These are phyloP conservation scores for Ciconia boyciana DNA, from an alignment of 2,113 vertebrate genomes.

Conservation along the genomic window DNA sequence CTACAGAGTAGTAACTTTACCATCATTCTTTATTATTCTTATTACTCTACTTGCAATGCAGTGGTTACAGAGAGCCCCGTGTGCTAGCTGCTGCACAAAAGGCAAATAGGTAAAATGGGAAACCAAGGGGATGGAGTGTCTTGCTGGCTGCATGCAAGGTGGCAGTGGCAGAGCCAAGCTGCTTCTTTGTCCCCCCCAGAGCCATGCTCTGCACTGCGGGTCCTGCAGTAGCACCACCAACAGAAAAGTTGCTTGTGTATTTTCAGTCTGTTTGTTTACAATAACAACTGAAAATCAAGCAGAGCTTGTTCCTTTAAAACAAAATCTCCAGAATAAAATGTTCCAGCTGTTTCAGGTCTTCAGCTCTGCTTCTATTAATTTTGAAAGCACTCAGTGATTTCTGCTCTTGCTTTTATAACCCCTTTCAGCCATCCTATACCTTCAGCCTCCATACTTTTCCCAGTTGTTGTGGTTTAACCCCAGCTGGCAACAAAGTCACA, in stretches of 20 bases:
- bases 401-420: neutral
- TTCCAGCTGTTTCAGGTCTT: slow-evolving; percentile 5
- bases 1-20: neutral
- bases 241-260: neutral
- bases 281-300: neutral
- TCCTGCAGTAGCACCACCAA: neutral
- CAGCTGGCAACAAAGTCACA: too few relatives aligned
- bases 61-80: neutral
- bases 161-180: neutral
- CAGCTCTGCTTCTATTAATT: neutral
- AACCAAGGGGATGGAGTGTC: neutral
- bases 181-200: neutral
- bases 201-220: accelerated
- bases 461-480: neutral
- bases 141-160: neutral
- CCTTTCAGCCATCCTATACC: neutral
- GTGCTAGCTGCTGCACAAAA: neutral
- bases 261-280: neutral
- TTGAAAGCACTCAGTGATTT: neutral
- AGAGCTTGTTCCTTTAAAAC: neutral
- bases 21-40: neutral
- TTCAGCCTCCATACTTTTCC: neutral
- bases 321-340: neutral
- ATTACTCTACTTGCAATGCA: neutral
- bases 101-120: neutral